Conservation (phyloP, 2,797 vertebrate species). For the Telmatherina bonti region DNA sequence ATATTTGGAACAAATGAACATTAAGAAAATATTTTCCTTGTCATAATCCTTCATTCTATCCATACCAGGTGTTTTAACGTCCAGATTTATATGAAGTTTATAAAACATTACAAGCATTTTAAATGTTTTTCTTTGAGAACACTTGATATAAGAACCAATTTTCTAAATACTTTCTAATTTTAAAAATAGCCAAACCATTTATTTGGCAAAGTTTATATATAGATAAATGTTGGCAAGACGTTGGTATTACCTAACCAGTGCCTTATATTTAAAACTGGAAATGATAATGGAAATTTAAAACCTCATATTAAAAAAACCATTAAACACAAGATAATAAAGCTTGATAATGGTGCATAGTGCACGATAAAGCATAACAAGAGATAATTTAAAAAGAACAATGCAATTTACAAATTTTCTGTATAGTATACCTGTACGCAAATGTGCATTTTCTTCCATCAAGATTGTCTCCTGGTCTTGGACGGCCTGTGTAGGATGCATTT, state of each 20-base stretch:
- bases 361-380: neutral
- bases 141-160: neutral
- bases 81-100: neutral
- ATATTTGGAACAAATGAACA: neutral
- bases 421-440: conserved; percentile 8
- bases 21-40: too few species aligned
- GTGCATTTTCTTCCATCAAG: conserved; percentile 11
- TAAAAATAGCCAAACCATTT: neutral
- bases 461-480: conserved; percentile 6
- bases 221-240: neutral
- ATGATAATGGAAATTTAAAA: too few species aligned
- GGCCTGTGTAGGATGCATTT: neutral
- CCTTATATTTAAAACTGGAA: too few species aligned
- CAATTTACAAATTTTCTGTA: too few species aligned
- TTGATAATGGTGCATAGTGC: neutral
- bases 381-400: too few species aligned
- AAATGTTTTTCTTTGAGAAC: too few species aligned
- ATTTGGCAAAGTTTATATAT: neutral
- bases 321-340: too few species aligned
- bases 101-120: neutral
- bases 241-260: too few species aligned
- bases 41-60: neutral
- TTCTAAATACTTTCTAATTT: too few species aligned
- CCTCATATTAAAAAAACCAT: too few species aligned
- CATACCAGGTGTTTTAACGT: neutral